Conservation (phyloP, 2,888 invertebrate species). For the Netelia melanura region DNA sequence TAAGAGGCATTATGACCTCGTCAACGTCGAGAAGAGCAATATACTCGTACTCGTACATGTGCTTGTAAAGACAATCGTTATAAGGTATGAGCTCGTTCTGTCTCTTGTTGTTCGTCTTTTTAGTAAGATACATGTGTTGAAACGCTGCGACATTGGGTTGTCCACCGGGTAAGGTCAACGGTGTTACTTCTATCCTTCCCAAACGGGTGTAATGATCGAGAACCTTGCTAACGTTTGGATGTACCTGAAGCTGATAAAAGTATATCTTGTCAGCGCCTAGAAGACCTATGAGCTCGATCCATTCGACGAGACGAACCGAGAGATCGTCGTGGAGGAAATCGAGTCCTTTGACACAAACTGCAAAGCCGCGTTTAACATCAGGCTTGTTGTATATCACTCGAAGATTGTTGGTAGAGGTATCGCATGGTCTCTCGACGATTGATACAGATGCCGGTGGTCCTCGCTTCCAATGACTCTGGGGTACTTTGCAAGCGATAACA, state of each 20-base stretch:
- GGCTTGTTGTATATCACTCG: conserved; percentile 93
- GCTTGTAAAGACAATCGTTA: conserved; percentile 97
- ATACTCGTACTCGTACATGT: conserved; percentile 95
- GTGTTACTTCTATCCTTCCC: conserved; percentile 91
- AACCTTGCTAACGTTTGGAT: conserved; percentile 95
- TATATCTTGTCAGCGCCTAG: conserved; percentile 96
- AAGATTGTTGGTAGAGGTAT: conserved; percentile 94
- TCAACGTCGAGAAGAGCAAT: conserved; percentile 97
- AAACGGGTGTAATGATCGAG: conserved; percentile 88
- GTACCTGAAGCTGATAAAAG: conserved; percentile 91
- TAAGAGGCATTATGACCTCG: conserved; percentile 96
- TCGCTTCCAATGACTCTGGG: conserved; percentile 89
- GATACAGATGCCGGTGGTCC: conserved; percentile 94
- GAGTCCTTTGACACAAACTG: conserved; percentile 97
- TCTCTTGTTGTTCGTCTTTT: conserved; percentile 96
- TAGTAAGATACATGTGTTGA: conserved; percentile 95
- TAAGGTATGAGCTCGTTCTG: conserved; percentile 98
- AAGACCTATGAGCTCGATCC: conserved; percentile 95
- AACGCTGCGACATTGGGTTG: conserved; percentile 96
- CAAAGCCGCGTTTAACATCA: conserved; percentile 91
- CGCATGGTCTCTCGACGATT: conserved; percentile 93
- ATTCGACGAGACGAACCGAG: conserved; percentile 95
- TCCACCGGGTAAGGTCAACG: conserved; percentile 94
- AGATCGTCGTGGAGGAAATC: conserved; percentile 97
- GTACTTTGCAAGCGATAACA: conserved; percentile 94